Base-by-base conservation (phyloP, 2,888 invertebrate genomes). In the Slavum lentiscoides region DNA sequence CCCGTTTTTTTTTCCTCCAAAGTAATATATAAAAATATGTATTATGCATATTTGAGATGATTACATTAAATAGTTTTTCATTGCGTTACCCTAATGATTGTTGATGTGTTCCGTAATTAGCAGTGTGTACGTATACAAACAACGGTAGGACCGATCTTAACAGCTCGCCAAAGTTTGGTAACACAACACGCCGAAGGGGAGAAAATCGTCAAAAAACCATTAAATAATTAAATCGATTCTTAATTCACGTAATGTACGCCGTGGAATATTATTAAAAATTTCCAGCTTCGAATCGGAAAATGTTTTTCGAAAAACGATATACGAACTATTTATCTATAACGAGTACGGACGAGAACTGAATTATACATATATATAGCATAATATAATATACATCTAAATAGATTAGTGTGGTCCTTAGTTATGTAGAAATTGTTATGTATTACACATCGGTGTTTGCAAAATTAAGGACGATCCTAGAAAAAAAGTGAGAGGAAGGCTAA, bases 21-120 rank as follows among this genome's bases (percentile, higher is more conserved):
- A 49, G 1, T 13, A 13, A 15, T 13, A 49, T 2, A 11, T 9
- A 59, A 21, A 49, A n/a, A 49, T 49, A 55, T 19, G 19, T 67
- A 67, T 43, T 67, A 23, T 67, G n/a, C 39, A 58, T 58, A 58
- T 58, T 70, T 15, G 17, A 39, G 21, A 58, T 37, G 9, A 58
- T 70, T 55, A n/a, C 37, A 70, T 23, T 61, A 43, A 23, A 67
- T 21, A 43, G 43, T 11, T 23, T 61, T 73, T 73, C 43, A 61
- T 43, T 37, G n/a, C n/a, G 39, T n/a, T n/a, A 21, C 64, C 58
- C 37, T 66, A 74, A 74, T 55, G 55, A 66, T 66, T 66, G 55
- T 74, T 74, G 66, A 74, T 69, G 77, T 55, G 62, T 77, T 77
- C 37, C 6, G 53, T 77, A 70, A 77, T 77, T 77, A 77, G 68